A percentile compares a stretch with the other conserved stretches of the same genome.
These are phyloP conservation scores for Erebia ligea DNA, from an alignment of 2,888 invertebrate genomes.

Conservation along the genomic window DNA sequence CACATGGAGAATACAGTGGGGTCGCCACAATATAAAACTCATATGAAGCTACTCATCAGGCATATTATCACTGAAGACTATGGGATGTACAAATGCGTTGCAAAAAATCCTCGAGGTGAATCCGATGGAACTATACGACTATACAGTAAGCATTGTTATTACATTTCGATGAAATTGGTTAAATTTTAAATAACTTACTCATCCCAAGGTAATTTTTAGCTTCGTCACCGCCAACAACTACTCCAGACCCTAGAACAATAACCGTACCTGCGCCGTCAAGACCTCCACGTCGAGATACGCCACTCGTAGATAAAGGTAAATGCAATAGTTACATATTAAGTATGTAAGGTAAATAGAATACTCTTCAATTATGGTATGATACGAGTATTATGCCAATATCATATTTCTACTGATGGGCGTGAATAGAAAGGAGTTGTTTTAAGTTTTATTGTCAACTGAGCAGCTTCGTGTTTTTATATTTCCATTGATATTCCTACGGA, in stretches of 20 bases:
- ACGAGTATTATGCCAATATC: neutral
- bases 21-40: conserved; percentile 90
- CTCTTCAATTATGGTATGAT: neutral
- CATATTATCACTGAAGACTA: conserved; percentile 91
- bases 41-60: conserved; percentile 92
- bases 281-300: conserved; percentile 74
- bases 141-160: conserved; percentile 87
- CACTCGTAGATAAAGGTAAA: conserved; percentile 73
- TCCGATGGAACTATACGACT: conserved; percentile 95
- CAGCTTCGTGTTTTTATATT: neutral
- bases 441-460: neutral
- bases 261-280: conserved; percentile 72
- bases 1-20: conserved; percentile 89
- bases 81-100: conserved; percentile 93
- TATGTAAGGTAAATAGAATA: neutral
- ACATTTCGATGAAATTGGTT: neutral
- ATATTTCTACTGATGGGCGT: neutral
- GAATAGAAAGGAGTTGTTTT: neutral
- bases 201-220: conserved; percentile 70
- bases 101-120: conserved; percentile 95
- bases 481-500: conserved; percentile 3
- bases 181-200: neutral
- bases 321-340: neutral
- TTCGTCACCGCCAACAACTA: conserved; percentile 91
- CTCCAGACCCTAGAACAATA: conserved; percentile 87